phyloP scores from a whole-genome alignment of 2,888 invertebrate genomes.

The Onchidella celtica region DNA sequence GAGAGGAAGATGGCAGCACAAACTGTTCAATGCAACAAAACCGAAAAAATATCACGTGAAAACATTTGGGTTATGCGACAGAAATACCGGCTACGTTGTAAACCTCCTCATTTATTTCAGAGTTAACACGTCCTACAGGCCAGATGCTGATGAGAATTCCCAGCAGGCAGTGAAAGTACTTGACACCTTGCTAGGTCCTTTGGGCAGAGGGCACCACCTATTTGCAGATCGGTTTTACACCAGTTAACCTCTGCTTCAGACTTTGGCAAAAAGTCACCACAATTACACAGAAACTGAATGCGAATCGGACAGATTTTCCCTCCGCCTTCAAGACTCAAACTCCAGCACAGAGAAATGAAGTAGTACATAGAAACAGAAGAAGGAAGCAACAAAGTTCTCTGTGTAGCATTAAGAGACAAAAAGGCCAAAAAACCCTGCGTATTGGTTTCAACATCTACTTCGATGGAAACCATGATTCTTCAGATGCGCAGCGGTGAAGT shows the following conservation, averaged over 20 bases:
- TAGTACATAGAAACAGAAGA: not conserved
- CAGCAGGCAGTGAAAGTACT: conserved; percentile 11
- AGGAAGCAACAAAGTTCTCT: not conserved
- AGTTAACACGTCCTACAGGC: not conserved
- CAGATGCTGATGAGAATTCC: not conserved
- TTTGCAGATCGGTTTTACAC: conserved; percentile 22
- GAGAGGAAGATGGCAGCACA: not conserved
- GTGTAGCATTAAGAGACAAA: conserved; percentile 1
- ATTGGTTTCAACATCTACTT: conserved; percentile 1
- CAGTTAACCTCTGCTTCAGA: not conserved
- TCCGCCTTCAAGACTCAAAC: not conserved
- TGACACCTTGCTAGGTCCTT: not conserved
- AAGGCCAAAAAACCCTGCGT: conserved; percentile 16
- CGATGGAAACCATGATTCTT: not conserved
- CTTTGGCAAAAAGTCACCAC: not conserved
- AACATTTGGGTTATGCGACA: conserved; percentile 27
- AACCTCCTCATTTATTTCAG: conserved; percentile 15
- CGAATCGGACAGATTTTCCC: no score
- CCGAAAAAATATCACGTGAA: no score
- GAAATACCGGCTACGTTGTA: not conserved
- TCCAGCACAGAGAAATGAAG: not conserved
- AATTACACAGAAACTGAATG: not conserved
- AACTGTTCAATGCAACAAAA: conserved; percentile 8
- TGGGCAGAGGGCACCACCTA: not conserved
- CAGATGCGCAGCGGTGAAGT: not conserved